These are phyloP conservation scores for Bagarius yarrelli DNA, from an alignment of 2,113 vertebrate species.

Conservation along the genomic window DNA sequence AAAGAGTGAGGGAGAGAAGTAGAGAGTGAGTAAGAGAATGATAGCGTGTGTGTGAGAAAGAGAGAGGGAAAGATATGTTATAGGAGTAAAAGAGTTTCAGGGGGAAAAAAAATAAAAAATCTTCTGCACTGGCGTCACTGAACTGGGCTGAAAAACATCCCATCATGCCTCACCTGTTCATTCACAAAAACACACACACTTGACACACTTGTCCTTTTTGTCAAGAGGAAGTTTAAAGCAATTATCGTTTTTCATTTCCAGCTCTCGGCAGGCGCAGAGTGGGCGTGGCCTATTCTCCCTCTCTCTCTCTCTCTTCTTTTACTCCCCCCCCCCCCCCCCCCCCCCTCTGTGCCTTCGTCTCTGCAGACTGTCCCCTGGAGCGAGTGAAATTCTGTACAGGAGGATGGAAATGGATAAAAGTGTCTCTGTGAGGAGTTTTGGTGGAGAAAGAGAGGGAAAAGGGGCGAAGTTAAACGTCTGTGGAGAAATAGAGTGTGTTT, in stretches of 20 bases:
- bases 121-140: constrained; percentile 45
- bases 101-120: constrained; percentile 29
- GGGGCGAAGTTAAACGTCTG: constrained; percentile 81
- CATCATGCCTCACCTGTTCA: constrained; percentile 4
- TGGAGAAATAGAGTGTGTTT: constrained; percentile 95
- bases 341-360: constrained; percentile 19
- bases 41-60: no score
- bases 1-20: no score
- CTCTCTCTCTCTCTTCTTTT: constrained; percentile 46
- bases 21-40: no score
- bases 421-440: constrained; percentile 35
- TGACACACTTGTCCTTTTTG: background rate
- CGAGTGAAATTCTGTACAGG: constrained; percentile 58
- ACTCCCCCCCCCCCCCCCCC: constrained; percentile 26
- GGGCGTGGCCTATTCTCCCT: constrained; percentile 33
- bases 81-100: no score
- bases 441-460: no score
- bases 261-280: constrained; percentile 24
- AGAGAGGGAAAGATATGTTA: no score
- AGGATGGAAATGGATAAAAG: constrained; percentile 34
- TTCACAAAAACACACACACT: background rate
- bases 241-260: background rate
- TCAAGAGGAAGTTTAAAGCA: background rate
- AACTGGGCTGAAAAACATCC: constrained; percentile 40
- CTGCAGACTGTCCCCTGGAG: constrained; percentile 30